Conservation (phyloP, 1,140 invertebrate genomes). For the Drosophila sp. region DNA sequence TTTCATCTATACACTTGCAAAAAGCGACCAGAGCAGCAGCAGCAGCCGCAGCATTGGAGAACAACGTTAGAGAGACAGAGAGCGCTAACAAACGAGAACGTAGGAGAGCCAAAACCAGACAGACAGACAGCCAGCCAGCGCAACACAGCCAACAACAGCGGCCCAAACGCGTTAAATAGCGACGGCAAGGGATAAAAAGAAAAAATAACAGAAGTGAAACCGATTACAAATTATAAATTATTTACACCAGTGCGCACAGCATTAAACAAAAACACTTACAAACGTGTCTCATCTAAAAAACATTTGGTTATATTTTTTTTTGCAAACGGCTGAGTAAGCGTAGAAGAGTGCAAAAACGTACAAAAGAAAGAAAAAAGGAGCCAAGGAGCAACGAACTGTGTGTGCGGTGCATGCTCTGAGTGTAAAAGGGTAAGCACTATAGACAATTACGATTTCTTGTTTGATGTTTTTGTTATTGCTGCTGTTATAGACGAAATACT, state of each 20-base stretch:
- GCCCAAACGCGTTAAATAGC: slow-evolving; percentile 52
- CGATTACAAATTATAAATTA: slow-evolving; percentile 42
- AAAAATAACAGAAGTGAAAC: slow-evolving; percentile 34
- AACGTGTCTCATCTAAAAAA: slow-evolving; percentile 52
- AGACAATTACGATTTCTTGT: slow-evolving; percentile 44
- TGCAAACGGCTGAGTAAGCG: slow-evolving; percentile 69
- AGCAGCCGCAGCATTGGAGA: slow-evolving; percentile 48
- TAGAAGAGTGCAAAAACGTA: slow-evolving; percentile 69
- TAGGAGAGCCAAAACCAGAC: slow-evolving; percentile 57
- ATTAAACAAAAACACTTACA: slow-evolving; percentile 32
- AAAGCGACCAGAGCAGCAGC: slow-evolving; percentile 53
- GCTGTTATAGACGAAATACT: slow-evolving; percentile 38
- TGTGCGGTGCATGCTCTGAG: slow-evolving; percentile 67
- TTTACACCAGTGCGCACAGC: slow-evolving; percentile 28
- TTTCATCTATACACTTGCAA: slow-evolving; percentile 76
- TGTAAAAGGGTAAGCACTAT: slow-evolving; percentile 77
- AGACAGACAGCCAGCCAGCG: slow-evolving; percentile 61
- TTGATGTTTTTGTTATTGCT: slow-evolving; percentile 55
- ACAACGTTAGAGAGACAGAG: slow-evolving; percentile 58
- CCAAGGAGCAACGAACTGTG: slow-evolving; percentile 80
- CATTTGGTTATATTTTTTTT: slow-evolving; percentile 63
- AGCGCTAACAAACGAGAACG: slow-evolving; percentile 61
- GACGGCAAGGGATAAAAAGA: slow-evolving; percentile 44
- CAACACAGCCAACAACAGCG: slow-evolving; percentile 63
- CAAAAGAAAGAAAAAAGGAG: slow-evolving; percentile 68